These are phyloP conservation scores for Diadema setosum DNA, from an alignment of 35 echinoderm and acorn worm species.

Conservation along the genomic window DNA sequence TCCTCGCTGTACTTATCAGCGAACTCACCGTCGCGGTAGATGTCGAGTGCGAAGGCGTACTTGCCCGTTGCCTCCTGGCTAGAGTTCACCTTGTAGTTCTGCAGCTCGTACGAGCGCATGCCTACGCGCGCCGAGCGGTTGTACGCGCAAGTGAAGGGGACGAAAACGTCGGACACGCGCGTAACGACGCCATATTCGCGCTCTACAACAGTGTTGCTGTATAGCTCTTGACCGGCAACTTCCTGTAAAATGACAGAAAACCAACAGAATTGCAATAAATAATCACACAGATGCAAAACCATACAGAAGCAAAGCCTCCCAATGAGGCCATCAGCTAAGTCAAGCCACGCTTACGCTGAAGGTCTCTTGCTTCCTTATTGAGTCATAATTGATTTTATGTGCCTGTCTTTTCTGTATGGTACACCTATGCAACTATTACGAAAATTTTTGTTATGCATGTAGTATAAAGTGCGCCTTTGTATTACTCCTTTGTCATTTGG, in stretches of 20 bases:
- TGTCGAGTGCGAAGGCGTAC: background rate
- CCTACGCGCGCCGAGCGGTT: background rate
- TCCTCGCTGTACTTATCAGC: background rate
- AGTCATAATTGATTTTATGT: too few relatives aligned
- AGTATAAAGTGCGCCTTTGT: too few relatives aligned
- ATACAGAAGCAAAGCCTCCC: too few relatives aligned
- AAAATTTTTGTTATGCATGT: too few relatives aligned
- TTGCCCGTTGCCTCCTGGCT: background rate
- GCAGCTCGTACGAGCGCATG: background rate
- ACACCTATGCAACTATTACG: too few relatives aligned
- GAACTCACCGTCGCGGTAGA: background rate
- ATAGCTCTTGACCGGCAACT: background rate
- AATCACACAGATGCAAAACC: too few relatives aligned
- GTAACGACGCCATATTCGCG: background rate
- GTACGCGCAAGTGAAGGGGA: background rate
- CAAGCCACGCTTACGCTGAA: too few relatives aligned
- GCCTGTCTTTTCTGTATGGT: too few relatives aligned
- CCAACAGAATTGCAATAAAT: background rate
- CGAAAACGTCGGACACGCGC: background rate
- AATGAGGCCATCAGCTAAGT: too few relatives aligned
- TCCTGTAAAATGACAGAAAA: background rate
- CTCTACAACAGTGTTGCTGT: background rate
- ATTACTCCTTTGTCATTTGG: too few relatives aligned
- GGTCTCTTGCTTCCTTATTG: too few relatives aligned
- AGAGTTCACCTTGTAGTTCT: background rate